Evolutionary conservation across 2,113 vertebrate genomes (phyloP), one percentile per base, ranked within the genome.

Genomic region (Nothoprocta pentlandii): DNA sequence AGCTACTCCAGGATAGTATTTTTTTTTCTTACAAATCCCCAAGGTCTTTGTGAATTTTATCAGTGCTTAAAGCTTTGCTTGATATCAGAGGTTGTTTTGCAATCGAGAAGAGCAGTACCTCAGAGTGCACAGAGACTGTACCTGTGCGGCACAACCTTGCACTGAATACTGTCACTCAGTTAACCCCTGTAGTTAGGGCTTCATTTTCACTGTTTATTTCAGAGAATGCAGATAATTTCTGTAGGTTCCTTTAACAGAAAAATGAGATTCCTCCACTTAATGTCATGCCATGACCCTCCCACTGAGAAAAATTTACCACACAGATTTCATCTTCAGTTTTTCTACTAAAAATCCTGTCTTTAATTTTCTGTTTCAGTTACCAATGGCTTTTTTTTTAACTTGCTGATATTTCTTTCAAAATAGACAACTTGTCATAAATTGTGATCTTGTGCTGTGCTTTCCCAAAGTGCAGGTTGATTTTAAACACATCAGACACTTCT

Each of bases 391-490:
- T 86, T 34, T 74, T 88, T 61, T 46, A 44, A 21, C 47, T 88
- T 67, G 70, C 11, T 91, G 49, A 34, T 90, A 26, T n/a, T 13
- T 93, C 77, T 89, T 87, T 84, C 67, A 70, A 91, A 93, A 92
- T 66, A 56, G 42, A 9, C n/a, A 85, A 20, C 71, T 74, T 91
- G 30, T 63, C 81, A 66, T 78, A 86, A 93, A 93, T 36, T 16
- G 41, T 67, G 44, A 61, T 44, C 28, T 80, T 0, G 0, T 41
- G 16, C 46, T 82, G 20, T 23, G 5, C 49, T 47, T 93, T 92
- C 0, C 4, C 51, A 89, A 75, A 81, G 30, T 79, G 30, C 93
- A 77, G 81, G 62, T 81, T 85, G 70, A 80, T 75, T 96, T 85
- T 87, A 71, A 46, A 87, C 92, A 58, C 23, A 49, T 77, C 54